Base-by-base conservation (phyloP, 2,797 vertebrate genomes). In the Sebastes oblongus region DNA sequence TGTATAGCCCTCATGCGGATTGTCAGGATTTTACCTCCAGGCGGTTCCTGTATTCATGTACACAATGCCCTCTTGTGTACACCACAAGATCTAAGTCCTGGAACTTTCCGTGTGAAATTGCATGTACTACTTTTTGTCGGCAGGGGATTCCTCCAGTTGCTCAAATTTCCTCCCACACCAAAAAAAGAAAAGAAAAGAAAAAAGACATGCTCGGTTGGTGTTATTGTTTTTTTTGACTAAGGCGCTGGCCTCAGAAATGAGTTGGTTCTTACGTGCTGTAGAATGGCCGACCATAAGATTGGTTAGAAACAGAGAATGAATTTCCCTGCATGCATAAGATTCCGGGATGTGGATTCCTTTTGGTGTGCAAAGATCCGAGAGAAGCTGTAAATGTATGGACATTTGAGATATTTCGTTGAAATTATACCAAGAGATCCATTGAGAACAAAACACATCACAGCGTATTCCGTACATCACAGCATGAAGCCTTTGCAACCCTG, bases 21-120 rank as follows among this genome's bases (percentile, higher is more conserved):
- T 66, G 67, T 80, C 25, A 32, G 46, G 46, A 67, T 74, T 82
- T 69, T 66, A 64, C 65, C 64, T 65, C n/a, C 20, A 22, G 68
- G 65, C 55, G 27, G 34, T 59, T 81, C 80, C 11, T 67, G 46
- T 36, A 27, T 66, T 75, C 2, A 9, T 73, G 24, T 42, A 2
- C 46, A 50, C 46, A 52, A 52, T 52, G 46, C 18, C 46, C 4
- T 68, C 67, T 78, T 67, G 18, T 61, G 61, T 24, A 24, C 22
- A 16, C 24, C 8, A 25, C 65, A 70, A 34, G 1, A 77, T 77
- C 32, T 56, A 36, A 79, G 62, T 24, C 60, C 42, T 58, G 32
- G 25, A 60, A 64, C 34, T 75, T 54, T 56, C 64, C 46, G 58
- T 54, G 46, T 79, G 50, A 67, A 54, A 64, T 4, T 46, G 27